Conservation (phyloP, 2,888 invertebrate species). For the Phyto melanocephala region DNA sequence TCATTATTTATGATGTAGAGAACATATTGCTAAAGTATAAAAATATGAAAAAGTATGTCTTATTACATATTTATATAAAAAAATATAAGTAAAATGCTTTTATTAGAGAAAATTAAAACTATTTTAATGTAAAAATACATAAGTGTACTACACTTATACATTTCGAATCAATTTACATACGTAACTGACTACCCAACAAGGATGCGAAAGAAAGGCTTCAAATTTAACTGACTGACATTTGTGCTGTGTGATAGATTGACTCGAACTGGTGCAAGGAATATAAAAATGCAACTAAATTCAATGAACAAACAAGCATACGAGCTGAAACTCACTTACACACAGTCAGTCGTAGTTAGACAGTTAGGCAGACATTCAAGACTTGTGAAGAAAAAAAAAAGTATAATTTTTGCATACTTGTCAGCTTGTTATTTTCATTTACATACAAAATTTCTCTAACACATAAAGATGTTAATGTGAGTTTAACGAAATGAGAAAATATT, state of each 20-base stretch:
- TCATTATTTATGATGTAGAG: neutral
- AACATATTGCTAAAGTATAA: neutral
- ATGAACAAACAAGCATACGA: neutral
- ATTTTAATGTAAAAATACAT: too few species aligned
- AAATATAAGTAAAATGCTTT: neutral
- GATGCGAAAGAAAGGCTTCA: neutral
- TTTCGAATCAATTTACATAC: neutral
- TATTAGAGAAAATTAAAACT: neutral
- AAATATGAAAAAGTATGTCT: neutral
- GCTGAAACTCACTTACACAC: neutral
- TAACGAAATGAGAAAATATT: slow-evolving; percentile 11
- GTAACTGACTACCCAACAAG: neutral
- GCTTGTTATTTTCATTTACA: slow-evolving; percentile 1
- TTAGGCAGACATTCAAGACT: neutral
- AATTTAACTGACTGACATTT: slow-evolving; percentile 40
- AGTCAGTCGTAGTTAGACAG: neutral
- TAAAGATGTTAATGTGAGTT: slow-evolving; percentile 18
- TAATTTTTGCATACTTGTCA: neutral
- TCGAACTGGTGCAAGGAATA: neutral
- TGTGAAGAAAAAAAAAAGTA: neutral
- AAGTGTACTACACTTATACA: neutral
- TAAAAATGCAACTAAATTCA: neutral
- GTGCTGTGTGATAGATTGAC: slow-evolving; percentile 23
- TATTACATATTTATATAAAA: neutral
- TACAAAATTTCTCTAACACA: neutral